Percentiles rank a stretch among this genome's conserved stretches.
Evolutionary conservation across 2,888 invertebrate species (phyloP).

Genomic region (Eristalinus sepulchralis): DNA sequence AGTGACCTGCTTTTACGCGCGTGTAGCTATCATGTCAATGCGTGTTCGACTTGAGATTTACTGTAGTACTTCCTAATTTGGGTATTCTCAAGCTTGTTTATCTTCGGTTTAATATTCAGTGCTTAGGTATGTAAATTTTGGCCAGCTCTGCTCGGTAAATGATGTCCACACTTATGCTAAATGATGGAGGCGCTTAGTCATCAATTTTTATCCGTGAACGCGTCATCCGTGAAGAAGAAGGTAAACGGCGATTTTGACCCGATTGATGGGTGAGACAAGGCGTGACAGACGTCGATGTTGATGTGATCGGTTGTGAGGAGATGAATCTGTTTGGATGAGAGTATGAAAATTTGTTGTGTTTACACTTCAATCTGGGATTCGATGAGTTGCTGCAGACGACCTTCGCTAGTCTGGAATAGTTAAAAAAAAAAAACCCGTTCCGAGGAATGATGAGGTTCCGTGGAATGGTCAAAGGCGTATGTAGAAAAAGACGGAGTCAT

Average conservation of each 20-base stretch:
- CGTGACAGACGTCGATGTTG: background rate
- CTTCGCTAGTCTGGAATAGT: too few species aligned
- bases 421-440: too few species aligned
- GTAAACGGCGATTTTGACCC: too few species aligned
- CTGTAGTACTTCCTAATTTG: conserved; percentile 25
- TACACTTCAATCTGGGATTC: too few species aligned
- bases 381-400: too few species aligned
- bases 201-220: background rate
- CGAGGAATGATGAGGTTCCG: too few species aligned
- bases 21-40: conserved; percentile 6
- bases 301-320: too few species aligned
- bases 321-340: too few species aligned
- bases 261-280: background rate
- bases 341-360: too few species aligned
- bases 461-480: too few species aligned
- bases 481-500: too few species aligned
- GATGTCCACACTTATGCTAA: conserved; percentile 18
- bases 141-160: background rate
- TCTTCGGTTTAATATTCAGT: conserved; percentile 1
- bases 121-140: conserved; percentile 11
- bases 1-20: background rate
- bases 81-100: conserved; percentile 1
- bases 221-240: background rate
- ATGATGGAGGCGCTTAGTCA: conserved; percentile 3
- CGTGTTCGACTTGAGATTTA: conserved; percentile 19